These are phyloP conservation scores for Podilymbus podiceps DNA, from an alignment of 2,113 vertebrate species.

Conservation along the genomic window DNA sequence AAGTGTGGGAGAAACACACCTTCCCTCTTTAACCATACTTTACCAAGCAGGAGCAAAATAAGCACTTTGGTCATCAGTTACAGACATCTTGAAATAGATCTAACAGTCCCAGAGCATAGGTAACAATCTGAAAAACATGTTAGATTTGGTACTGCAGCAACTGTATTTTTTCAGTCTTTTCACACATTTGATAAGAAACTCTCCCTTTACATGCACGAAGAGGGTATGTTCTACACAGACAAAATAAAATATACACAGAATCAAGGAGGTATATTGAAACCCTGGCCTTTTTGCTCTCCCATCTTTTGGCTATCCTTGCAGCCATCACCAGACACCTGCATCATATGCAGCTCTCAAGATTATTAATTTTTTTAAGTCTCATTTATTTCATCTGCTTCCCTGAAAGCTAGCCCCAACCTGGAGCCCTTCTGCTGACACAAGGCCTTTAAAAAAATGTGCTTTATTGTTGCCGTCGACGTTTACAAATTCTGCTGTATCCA, in stretches of 20 bases:
- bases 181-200: not conserved
- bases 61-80: not conserved
- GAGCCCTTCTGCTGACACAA: conserved; percentile 38
- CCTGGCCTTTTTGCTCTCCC: not conserved
- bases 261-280: not conserved
- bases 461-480: not conserved
- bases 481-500: conserved; percentile 29
- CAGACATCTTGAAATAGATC: not conserved
- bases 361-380: not conserved
- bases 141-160: not conserved
- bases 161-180: not conserved
- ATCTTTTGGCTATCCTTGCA: not conserved
- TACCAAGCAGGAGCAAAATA: not conserved
- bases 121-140: not conserved
- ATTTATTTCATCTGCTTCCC: not conserved
- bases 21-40: not conserved
- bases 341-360: not conserved
- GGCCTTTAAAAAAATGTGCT: not conserved
- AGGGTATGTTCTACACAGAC: not conserved
- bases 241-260: not conserved
- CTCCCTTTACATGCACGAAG: not conserved
- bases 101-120: not conserved
- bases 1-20: not conserved
- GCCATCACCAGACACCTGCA: not conserved
- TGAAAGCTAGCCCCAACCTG: not conserved